phyloP scores from a whole-genome alignment of 2,797 vertebrate species.

The Crenichthys baileyi region DNA sequence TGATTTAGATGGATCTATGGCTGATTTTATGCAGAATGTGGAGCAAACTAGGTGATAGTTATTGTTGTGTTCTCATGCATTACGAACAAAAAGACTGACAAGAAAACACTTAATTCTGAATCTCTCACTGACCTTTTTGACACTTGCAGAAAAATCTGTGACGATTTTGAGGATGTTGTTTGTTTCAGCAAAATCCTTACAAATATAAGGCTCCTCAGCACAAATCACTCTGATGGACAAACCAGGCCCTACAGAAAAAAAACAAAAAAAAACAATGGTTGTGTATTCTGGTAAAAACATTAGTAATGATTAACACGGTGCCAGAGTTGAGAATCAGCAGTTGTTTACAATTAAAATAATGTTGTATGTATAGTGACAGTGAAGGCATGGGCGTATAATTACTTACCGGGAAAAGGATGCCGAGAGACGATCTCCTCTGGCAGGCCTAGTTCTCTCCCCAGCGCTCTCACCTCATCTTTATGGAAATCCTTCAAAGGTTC shows the following conservation, averaged over 20 bases:
- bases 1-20: too few species aligned
- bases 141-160: slow-evolving; percentile 96
- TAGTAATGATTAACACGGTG: background rate
- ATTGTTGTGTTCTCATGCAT: background rate
- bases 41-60: background rate
- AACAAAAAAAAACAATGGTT: slow-evolving; percentile 5
- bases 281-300: background rate
- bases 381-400: background rate
- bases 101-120: background rate
- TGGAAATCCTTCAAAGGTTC: slow-evolving; percentile 99
- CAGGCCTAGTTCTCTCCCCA: slow-evolving; percentile 94
- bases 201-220: slow-evolving; percentile 96
- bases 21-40: background rate
- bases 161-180: slow-evolving; percentile 99
- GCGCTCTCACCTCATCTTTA: slow-evolving; percentile 96
- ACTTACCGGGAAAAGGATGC: slow-evolving; percentile 95
- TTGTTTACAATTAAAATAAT: background rate
- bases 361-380: background rate
- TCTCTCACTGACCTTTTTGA: slow-evolving; percentile 90
- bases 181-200: slow-evolving; percentile 98
- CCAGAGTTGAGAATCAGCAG: background rate
- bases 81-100: background rate
- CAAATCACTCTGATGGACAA: slow-evolving; percentile 98
- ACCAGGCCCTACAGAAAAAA: slow-evolving; percentile 87
- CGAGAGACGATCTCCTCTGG: slow-evolving; percentile 95